Evolutionary conservation across 2,888 invertebrate genomes (phyloP).

Genomic region (Hemicrepidius hirtus): DNA sequence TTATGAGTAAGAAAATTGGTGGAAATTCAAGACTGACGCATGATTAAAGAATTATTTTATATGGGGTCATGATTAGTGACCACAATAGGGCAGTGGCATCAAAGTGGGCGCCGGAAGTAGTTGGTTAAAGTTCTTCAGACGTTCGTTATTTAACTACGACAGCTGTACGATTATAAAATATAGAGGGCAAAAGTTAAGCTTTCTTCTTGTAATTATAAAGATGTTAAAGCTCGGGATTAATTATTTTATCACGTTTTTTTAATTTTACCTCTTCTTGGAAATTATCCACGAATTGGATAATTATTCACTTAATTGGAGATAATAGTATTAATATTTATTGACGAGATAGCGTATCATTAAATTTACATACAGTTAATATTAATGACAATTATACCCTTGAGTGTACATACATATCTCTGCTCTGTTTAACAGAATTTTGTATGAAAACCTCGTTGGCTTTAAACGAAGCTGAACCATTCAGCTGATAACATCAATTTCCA

Average conservation of each 20-base stretch:
- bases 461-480: too few species aligned
- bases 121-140: slow-evolving; percentile 47
- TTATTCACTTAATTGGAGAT: too few species aligned
- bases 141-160: slow-evolving; percentile 39
- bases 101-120: slow-evolving; percentile 53
- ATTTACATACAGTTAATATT: too few species aligned
- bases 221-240: slow-evolving; percentile 1
- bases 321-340: too few species aligned
- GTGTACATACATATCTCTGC: too few species aligned
- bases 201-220: not conserved
- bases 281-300: too few species aligned
- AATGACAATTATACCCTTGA: too few species aligned
- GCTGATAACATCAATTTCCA: too few species aligned
- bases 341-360: too few species aligned
- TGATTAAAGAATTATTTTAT: slow-evolving; percentile 5
- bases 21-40: not conserved
- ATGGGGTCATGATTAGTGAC: slow-evolving; percentile 33
- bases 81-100: slow-evolving; percentile 43
- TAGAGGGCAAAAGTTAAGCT: slow-evolving; percentile 17
- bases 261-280: too few species aligned
- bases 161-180: slow-evolving; percentile 37
- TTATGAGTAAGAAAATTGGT: not conserved
- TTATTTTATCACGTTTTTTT: not conserved
- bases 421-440: too few species aligned
- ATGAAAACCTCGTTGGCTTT: too few species aligned